These are phyloP conservation scores for Neofelis nebulosa DNA, from an alignment of 2,113 vertebrate genomes.

Conservation along the genomic window DNA sequence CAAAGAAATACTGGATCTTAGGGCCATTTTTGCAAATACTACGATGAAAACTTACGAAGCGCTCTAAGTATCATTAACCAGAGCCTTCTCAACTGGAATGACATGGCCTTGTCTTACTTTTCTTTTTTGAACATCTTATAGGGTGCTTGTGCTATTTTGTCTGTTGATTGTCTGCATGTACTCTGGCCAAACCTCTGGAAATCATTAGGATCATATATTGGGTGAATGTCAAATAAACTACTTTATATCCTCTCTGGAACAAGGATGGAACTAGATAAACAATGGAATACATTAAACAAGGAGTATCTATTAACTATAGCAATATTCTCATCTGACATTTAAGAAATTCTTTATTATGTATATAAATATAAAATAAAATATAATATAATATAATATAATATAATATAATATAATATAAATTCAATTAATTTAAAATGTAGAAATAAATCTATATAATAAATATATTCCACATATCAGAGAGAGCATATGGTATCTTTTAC, in stretches of 20 bases:
- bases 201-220: neutral
- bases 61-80: neutral
- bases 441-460: neutral
- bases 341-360: neutral
- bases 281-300: neutral
- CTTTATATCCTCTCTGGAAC: neutral
- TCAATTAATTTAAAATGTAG: no score
- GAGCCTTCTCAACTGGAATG: constrained; percentile 34
- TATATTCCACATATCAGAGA: neutral
- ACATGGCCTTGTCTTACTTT: neutral
- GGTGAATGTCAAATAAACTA: neutral
- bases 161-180: neutral
- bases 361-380: neutral
- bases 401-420: neutral
- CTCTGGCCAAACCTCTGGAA: neutral
- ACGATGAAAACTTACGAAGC: neutral
- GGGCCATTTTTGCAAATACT: neutral
- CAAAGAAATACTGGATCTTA: neutral
- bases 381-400: neutral
- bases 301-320: neutral
- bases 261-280: neutral
- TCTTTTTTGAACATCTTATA: neutral
- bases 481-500: neutral
- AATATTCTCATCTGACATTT: neutral
- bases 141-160: neutral